phyloP scores from a whole-genome alignment of 2,797 vertebrate genomes.

The Lepilemur ruficaudatus region DNA sequence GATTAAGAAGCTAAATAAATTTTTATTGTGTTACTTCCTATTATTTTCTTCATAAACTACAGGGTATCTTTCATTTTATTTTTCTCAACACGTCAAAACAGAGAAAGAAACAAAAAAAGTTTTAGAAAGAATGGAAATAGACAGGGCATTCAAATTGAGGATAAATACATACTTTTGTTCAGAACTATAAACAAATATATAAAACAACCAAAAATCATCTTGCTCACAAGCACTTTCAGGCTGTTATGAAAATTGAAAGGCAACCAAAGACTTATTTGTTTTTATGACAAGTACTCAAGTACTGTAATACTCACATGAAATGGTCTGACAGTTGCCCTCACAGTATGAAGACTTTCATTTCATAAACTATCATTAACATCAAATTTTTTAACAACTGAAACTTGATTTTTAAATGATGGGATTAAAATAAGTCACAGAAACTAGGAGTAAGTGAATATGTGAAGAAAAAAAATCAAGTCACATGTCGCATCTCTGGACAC shows the following conservation, averaged over 20 bases:
- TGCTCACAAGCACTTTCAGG: not conserved
- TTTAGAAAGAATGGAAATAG: conserved; percentile 7
- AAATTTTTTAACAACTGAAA: conserved; percentile 25
- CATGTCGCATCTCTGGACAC: not conserved
- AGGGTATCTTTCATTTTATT: not conserved
- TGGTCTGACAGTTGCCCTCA: not conserved
- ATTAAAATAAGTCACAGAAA: not conserved
- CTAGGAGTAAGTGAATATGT: not conserved
- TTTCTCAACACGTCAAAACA: not conserved
- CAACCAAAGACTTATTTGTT: conserved; percentile 31
- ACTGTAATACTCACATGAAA: not conserved
- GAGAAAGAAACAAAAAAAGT: not conserved
- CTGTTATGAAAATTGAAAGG: conserved; percentile 26
- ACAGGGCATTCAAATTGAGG: not conserved
- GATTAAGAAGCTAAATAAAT: not conserved
- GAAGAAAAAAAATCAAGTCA: not conserved
- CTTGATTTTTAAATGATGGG: not conserved
- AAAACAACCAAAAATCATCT: conserved; percentile 19
- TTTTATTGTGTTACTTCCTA: not conserved
- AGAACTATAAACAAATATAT: conserved; percentile 42
- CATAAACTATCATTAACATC: not conserved
- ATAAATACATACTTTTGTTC: conserved; percentile 20
- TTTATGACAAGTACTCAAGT: conserved; percentile 19
- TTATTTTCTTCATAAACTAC: conserved; percentile 12
- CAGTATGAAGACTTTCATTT: not conserved